Base-by-base conservation (phyloP, 1,140 invertebrate species). In the Mercenaria mercenaria region DNA sequence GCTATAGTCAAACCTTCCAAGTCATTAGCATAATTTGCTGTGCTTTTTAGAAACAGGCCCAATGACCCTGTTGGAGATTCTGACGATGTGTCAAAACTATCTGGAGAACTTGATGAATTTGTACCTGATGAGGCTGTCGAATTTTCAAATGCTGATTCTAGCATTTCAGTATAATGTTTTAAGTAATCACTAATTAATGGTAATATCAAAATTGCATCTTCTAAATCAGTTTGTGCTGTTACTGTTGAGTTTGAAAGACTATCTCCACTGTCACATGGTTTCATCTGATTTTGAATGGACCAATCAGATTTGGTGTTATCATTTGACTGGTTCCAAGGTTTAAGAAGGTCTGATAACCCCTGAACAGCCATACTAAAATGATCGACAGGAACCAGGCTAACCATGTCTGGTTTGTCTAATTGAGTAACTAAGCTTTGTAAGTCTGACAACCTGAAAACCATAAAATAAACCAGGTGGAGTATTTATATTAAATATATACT, bases 181-280 rank as follows among this genome's bases (percentile, higher is more conserved):
- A 88, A 72, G 50, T 81, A 88, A 67, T 88, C 86, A 69, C 76
- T 81, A 29, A 88, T 81, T 39, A 88, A 26, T n/a, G 86, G 86
- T 34, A 88, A 41, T 32, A 88, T 47, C 26, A 88, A 72, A n/a
- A 88, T 39, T 43, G 86, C 74, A 81, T 72, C 72, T 32, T 88
- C 61, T 59, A 77, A 61, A 34, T 50, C 77, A 43, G 67, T 56
- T 34, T 26, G 26, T 59, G 34, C 26, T 61, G 37, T 29, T 23
- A 64, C 39, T 37, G 18, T 37, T 6, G 26, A 10, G 39, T 13
- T 41, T 37, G n/a, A 0, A 2, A n/a, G 26, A 15, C n/a, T 59
- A 23, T 43, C 80, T 41, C 32, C 52, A 1, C 39, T 39, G 1
- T 82, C 52, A 79, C 29, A 41, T 13, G 11, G 23, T 79, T 15